These are phyloP conservation scores for Thysanoteuthis rhombus DNA, from an alignment of 2,888 invertebrate genomes.

Conservation along the genomic window DNA sequence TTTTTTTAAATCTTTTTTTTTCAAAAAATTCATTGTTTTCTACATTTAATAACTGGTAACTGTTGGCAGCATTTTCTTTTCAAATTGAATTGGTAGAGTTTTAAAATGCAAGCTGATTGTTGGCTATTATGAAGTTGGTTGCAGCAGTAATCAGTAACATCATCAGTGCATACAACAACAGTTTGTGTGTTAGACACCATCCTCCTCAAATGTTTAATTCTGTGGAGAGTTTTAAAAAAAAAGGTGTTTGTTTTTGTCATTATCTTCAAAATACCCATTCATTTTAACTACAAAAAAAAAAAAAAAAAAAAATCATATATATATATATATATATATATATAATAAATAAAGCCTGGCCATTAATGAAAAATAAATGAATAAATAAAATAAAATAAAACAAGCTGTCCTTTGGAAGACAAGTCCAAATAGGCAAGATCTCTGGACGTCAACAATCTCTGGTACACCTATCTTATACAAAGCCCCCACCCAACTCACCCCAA, in stretches of 20 bases:
- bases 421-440: conserved; percentile 1
- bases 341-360: background rate
- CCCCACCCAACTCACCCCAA: background rate
- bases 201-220: background rate
- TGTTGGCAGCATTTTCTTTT: background rate
- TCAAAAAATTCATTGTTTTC: background rate
- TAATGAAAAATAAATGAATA: background rate
- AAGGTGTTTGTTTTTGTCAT: no score
- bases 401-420: conserved; percentile 20
- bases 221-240: background rate
- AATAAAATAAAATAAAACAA: background rate
- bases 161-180: background rate
- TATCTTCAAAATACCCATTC: no score
- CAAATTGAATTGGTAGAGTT: background rate
- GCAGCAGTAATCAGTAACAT: background rate
- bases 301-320: no score
- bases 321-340: background rate
- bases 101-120: background rate
- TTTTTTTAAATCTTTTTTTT: background rate
- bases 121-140: background rate
- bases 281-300: background rate
- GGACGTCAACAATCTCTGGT: conserved; percentile 14
- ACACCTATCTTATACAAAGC: background rate
- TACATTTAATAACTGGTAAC: background rate
- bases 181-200: background rate